Base-by-base conservation (phyloP, 2,113 vertebrate genomes). In the Oenanthe melanoleuca region DNA sequence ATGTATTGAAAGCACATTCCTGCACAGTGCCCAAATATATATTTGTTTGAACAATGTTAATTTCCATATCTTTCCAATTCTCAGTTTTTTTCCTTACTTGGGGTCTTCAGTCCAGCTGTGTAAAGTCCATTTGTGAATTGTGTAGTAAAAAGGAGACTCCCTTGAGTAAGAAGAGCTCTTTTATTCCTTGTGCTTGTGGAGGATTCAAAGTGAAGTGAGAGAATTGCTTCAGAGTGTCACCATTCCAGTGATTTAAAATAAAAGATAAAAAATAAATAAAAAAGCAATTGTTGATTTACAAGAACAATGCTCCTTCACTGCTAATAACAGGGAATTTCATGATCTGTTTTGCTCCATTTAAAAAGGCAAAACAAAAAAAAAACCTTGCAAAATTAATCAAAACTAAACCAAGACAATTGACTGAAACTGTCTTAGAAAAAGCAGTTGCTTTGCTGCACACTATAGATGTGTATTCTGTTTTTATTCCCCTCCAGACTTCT, bases 401-500 rank as follows among this genome's bases (percentile, higher is more conserved):
- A 94, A 70, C 63, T 65, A 78, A 75, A 29, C 40, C 44, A 93
- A 77, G 75, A 96, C 90, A 96, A 92, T 86, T 82, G 92, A 52
- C 40, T 78, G 60, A 86, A 89, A 64, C 50, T 40, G 64, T 75
- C 50, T 80, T n/a, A 83, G 75, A 87, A 95, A 92, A 85, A 80
- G 52, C 55, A 64, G 31, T 61, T 91, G 78, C 53, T 91, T 94
- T 91, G 18, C 88, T 82, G 56, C 50, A 89, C n/a, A n/a, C 47
- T 90, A 25, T 50, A 91, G 55, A 85, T 69, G 59, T 81, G 49
- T 85, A 88, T 93, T 96, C 89, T 96, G 80, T 37, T 95, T 96
- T 93, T 91, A 93, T 95, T 91, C 84, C 95, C 97, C 94, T 94
- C 89, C 95, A 88, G 97, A 97, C 91, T 87, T 97, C 92, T 97